Conservation (phyloP, 1,140 invertebrate genomes). For the Nasonia giraulti region DNA sequence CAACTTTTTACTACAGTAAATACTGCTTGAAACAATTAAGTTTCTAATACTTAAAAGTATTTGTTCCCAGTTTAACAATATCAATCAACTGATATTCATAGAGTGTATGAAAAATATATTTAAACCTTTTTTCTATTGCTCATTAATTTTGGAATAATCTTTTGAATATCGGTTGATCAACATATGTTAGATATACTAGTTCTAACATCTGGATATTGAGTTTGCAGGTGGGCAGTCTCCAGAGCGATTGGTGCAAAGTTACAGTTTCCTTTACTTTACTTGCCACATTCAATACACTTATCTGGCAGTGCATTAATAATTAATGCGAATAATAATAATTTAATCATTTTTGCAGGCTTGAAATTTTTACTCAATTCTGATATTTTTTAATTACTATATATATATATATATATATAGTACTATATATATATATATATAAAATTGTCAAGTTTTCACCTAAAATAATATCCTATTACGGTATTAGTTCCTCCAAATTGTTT, state of each 20-base stretch:
- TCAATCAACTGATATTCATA: slow-evolving; percentile 40
- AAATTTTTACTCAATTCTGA: slow-evolving; percentile 18
- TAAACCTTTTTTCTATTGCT: slow-evolving; percentile 14
- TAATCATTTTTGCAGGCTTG: slow-evolving; percentile 49
- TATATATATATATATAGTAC: background rate
- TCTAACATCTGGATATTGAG: slow-evolving; percentile 67
- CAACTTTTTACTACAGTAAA: slow-evolving; percentile 23
- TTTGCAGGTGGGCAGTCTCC: slow-evolving; percentile 65
- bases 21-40: background rate
- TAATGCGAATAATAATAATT: slow-evolving; percentile 23
- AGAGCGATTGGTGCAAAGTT: slow-evolving; percentile 55
- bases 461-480: slow-evolving; percentile 45
- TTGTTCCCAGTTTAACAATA: background rate
- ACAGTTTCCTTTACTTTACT: slow-evolving; percentile 36
- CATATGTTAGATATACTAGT: slow-evolving; percentile 48
- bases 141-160: slow-evolving; percentile 19
- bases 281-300: slow-evolving; percentile 43
- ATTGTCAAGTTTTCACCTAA: slow-evolving; percentile 33
- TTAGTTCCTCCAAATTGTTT: slow-evolving; percentile 45
- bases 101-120: slow-evolving; percentile 1
- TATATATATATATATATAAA: slow-evolving; percentile 1
- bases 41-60: background rate
- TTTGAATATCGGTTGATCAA: slow-evolving; percentile 42
- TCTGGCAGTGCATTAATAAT: slow-evolving; percentile 38
- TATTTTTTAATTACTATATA: slow-evolving; percentile 35